A percentile compares a stretch with the other conserved stretches of the same genome.
Evolutionary conservation across 2,888 invertebrate genomes (phyloP).

Genomic region (Ornithoptera priamus): DNA sequence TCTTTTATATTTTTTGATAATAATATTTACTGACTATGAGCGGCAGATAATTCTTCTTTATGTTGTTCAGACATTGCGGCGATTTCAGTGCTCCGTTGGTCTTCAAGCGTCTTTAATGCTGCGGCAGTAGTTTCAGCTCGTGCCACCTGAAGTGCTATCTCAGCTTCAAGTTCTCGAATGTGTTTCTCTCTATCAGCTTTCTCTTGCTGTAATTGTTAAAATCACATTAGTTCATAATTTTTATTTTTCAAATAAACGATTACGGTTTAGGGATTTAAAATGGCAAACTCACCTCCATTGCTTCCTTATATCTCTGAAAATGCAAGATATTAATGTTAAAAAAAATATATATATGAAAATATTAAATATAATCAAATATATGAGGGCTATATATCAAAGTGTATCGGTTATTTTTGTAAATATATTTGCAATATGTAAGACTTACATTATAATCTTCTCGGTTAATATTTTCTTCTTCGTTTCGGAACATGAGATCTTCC

Average conservation of each 20-base stretch:
- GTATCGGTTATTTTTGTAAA: conserved; percentile 1
- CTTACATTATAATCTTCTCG: conserved; percentile 93
- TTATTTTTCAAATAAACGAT: no score
- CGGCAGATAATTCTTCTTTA: conserved; percentile 68
- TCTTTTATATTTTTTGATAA: not conserved
- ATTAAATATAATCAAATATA: no score
- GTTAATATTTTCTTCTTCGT: conserved; percentile 94
- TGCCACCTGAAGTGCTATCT: conserved; percentile 57
- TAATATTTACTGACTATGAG: conserved; percentile 57
- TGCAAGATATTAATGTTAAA: conserved; percentile 31
- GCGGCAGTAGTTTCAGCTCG: conserved; percentile 65
- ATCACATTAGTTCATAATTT: not conserved
- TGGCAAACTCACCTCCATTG: conserved; percentile 64
- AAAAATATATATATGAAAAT: no score
- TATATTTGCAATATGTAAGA: not conserved
- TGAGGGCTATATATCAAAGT: not conserved
- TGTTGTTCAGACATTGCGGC: conserved; percentile 61
- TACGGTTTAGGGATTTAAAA: not conserved
- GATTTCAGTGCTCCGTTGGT: conserved; percentile 59
- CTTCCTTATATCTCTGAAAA: conserved; percentile 77
- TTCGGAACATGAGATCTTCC: conserved; percentile 93
- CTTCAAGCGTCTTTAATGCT: conserved; percentile 57
- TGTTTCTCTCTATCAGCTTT: conserved; percentile 73
- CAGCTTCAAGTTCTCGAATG: conserved; percentile 69
- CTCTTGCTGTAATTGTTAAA: conserved; percentile 50